Percentiles rank a stretch among this genome's conserved stretches.
Evolutionary conservation across 2,888 invertebrate genomes (phyloP).

Genomic region (Dione vanillae): DNA sequence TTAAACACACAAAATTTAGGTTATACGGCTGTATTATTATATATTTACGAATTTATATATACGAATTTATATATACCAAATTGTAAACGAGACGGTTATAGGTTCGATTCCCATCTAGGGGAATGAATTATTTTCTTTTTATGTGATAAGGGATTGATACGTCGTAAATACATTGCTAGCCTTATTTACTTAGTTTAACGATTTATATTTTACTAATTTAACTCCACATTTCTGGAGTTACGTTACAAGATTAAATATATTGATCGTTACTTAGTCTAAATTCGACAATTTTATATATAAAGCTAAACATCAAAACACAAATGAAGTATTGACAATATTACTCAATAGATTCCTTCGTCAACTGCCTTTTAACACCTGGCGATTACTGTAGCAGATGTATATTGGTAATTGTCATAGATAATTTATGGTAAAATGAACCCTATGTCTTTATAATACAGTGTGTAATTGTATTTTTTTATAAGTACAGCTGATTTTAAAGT

Average conservation of each 20-base stretch:
- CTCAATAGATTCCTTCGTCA: neutral
- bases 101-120: too few species aligned
- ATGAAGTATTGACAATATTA: neutral
- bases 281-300: neutral
- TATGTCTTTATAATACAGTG: neutral
- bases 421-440: neutral
- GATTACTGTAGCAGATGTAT: conserved; percentile 2
- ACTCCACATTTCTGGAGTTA: too few species aligned
- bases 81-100: too few species aligned
- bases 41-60: too few species aligned
- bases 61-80: too few species aligned
- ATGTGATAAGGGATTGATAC: neutral
- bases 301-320: neutral
- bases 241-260: too few species aligned
- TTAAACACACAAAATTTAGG: neutral
- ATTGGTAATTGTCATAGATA: neutral
- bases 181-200: neutral
- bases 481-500: conserved; percentile 5
- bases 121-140: too few species aligned
- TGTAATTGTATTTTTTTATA: neutral
- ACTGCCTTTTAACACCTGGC: conserved; percentile 15
- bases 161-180: neutral
- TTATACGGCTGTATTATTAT: too few species aligned
- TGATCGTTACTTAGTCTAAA: too few species aligned
- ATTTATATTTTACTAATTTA: too few species aligned